Base-by-base conservation (phyloP, 2,113 vertebrate genomes). In the Acrocephalus arundinaceus region DNA sequence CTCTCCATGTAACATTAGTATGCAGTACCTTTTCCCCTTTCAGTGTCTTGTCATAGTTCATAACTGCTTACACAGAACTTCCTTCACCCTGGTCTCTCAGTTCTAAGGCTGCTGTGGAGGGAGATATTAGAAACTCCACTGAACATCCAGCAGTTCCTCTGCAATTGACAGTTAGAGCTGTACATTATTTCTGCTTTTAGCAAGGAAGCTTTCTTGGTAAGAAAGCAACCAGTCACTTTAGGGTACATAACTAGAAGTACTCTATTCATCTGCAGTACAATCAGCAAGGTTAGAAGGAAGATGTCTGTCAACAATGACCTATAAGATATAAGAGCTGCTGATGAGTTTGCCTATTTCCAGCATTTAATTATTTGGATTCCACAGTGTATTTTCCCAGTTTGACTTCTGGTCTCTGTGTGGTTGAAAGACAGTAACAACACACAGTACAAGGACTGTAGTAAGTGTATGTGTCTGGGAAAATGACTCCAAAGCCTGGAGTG, bases 211-310 rank as follows among this genome's bases (percentile, higher is more conserved):
- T 58, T 78, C 67, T 78, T 33, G 41, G 24, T 74, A 49, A 74
- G 24, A 58, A 71, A 45, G 13, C 0, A 0, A 41, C 48, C 58
- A 51, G 39, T 78, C 1, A 0, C 13, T 73, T 70, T 27, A 63
- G 17, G 13, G 7, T 82, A 7, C n/a, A 12, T 39, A 33, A 12
- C 15, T 74, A 24, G 46, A 75, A 85, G 10, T 58, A 49, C 5
- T 78, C 9, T 35, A 8, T 35, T 52, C 8, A 62, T 31, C 35
- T 82, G 33, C 25, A 75, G 19, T 75, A 54, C 25, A 54, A 3
- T 55, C 18, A 39, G 15, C 15, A 76, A 48, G 41, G 10, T 72
- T 72, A 72, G 52, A 37, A 71, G 11, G 19, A 90, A 72, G 27
- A 39, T 35, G 9, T 23, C 65, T 79, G 17, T 52, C 62, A 55